These are phyloP conservation scores for Timema podura DNA, from an alignment of 2,888 invertebrate genomes.

Conservation along the genomic window DNA sequence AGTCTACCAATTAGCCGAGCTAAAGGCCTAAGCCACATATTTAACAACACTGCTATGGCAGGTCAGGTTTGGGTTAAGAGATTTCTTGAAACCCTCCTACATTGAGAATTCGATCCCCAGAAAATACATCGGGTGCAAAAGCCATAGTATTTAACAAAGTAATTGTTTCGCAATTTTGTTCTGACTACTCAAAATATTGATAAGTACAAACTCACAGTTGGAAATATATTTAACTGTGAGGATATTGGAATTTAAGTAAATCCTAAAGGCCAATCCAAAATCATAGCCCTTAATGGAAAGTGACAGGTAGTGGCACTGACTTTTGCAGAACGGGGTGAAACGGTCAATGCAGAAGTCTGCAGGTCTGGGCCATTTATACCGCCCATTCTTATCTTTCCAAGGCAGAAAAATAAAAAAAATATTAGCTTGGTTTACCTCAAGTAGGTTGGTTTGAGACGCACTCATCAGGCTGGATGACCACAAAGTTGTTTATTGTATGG, in stretches of 20 bases:
- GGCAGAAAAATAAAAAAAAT: neutral
- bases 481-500: neutral
- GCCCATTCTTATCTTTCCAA: slow-evolving; percentile 3
- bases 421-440: neutral
- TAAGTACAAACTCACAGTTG: neutral
- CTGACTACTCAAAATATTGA: neutral
- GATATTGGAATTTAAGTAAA: slow-evolving; percentile 8
- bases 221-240: no score
- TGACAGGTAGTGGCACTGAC: neutral
- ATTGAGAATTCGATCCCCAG: neutral
- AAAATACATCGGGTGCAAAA: no score
- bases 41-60: neutral
- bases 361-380: neutral
- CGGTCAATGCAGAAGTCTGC: neutral
- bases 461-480: neutral
- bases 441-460: neutral
- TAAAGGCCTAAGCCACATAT: neutral
- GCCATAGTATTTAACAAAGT: no score
- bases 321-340: neutral
- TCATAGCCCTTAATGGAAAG: slow-evolving; percentile 10
- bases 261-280: slow-evolving; percentile 9
- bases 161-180: neutral
- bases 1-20: no score
- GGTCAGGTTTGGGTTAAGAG: neutral
- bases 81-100: neutral